These are phyloP conservation scores for Opisthograptis luteolata DNA, from an alignment of 2,888 invertebrate species.

Conservation along the genomic window DNA sequence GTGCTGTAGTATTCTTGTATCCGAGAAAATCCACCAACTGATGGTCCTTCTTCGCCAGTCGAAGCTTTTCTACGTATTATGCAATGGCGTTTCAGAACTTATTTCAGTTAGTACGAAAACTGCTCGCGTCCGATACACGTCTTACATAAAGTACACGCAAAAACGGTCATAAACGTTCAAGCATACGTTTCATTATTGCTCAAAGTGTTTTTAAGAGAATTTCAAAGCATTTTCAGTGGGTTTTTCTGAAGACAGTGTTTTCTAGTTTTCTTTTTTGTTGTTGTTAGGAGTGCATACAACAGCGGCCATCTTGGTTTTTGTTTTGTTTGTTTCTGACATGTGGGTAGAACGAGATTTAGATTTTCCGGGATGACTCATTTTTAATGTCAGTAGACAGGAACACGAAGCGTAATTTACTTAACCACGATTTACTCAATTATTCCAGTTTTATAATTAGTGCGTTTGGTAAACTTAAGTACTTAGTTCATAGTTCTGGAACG, in stretches of 20 bases:
- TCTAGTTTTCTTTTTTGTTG: background rate
- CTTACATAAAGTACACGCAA: conserved; percentile 39
- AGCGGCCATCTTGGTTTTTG: conserved; percentile 54
- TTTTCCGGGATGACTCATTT: conserved; percentile 47
- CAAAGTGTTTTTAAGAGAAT: conserved; percentile 33
- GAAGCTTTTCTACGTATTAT: conserved; percentile 80
- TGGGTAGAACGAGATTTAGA: conserved; percentile 46
- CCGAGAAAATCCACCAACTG: conserved; percentile 43
- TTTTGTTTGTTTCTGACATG: conserved; percentile 49
- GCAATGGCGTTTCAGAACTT: conserved; percentile 75
- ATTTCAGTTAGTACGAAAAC: conserved; percentile 77
- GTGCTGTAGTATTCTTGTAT: conserved; percentile 14
- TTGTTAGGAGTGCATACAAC: conserved; percentile 42
- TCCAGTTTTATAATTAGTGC: no score
- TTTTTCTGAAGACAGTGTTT: conserved; percentile 22
- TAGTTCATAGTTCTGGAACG: conserved; percentile 6
- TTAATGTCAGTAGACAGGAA: conserved; percentile 14
- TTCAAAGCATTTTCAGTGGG: conserved; percentile 21
- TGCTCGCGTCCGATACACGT: conserved; percentile 56
- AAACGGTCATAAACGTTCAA: conserved; percentile 19
- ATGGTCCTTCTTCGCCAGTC: conserved; percentile 49
- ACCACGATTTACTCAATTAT: no score
- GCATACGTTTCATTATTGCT: conserved; percentile 29
- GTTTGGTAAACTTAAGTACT: conserved; percentile 11
- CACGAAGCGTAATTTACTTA: no score